phyloP scores from a whole-genome alignment of 2,888 invertebrate species.

The Drosophila longiperda region DNA sequence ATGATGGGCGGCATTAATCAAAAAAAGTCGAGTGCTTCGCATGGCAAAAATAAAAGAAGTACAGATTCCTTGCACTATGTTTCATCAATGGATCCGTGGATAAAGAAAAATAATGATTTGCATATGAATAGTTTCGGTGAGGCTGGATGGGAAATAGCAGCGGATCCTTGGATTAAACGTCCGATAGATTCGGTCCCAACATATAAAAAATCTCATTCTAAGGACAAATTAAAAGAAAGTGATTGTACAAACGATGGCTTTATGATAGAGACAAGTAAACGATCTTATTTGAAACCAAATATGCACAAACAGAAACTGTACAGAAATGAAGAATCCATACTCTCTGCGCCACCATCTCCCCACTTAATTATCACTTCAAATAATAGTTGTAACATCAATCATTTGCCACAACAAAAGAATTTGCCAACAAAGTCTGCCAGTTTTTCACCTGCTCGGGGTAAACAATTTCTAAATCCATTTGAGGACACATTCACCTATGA shows the following conservation, averaged over 20 bases:
- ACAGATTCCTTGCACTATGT: conserved; percentile 83
- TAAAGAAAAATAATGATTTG: conserved; percentile 78
- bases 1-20: conserved; percentile 60
- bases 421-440: conserved; percentile 66
- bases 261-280: conserved; percentile 29
- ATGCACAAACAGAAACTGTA: conserved; percentile 71
- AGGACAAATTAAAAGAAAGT: conserved; percentile 52
- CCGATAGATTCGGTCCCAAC: conserved; percentile 26
- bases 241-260: conserved; percentile 66
- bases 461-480: conserved; percentile 61
- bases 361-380: conserved; percentile 64
- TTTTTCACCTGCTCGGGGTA: conserved; percentile 71
- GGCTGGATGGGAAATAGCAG: conserved; percentile 20
- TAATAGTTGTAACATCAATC: conserved; percentile 58
- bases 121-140: conserved; percentile 37
- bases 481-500: conserved; percentile 28
- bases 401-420: conserved; percentile 41
- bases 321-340: conserved; percentile 47
- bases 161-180: conserved; percentile 82
- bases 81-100: conserved; percentile 84
- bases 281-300: conserved; percentile 61
- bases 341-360: conserved; percentile 81
- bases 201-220: conserved; percentile 5
- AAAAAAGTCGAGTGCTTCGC: conserved; percentile 61
- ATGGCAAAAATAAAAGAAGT: conserved; percentile 78